A percentile compares a stretch with the other conserved stretches of the same genome.
phyloP scores from a whole-genome alignment of 2,113 vertebrate species.

The Psittacus erithacus region DNA sequence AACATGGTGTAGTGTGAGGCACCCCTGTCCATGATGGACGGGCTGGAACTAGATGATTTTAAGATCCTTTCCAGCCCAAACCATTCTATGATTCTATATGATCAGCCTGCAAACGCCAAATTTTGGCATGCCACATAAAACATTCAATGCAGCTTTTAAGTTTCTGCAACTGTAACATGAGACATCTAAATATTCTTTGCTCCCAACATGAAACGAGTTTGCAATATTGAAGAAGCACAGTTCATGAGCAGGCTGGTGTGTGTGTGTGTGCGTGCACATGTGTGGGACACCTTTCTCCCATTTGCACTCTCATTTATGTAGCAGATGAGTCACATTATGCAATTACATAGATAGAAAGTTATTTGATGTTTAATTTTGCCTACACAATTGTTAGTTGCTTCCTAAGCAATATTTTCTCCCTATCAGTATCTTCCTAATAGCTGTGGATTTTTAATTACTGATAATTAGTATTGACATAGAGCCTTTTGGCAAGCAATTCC shows the following conservation, averaged over 20 bases:
- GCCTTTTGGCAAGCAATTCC: slow-evolving; percentile 81
- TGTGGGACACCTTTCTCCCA: background rate
- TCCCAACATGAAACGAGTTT: background rate
- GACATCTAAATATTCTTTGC: background rate
- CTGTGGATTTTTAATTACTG: slow-evolving; percentile 82
- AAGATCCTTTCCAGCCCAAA: background rate
- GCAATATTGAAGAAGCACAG: background rate
- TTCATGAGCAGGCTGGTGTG: background rate
- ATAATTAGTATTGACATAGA: slow-evolving; percentile 87
- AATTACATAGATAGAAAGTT: slow-evolving; percentile 67
- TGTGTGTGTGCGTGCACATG: no score
- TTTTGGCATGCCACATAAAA: background rate
- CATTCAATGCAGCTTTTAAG: background rate
- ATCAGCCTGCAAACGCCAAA: background rate
- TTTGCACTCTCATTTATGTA: slow-evolving; percentile 15
- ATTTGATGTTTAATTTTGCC: slow-evolving; percentile 68
- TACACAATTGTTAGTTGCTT: slow-evolving; percentile 42
- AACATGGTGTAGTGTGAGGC: background rate
- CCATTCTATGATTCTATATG: background rate
- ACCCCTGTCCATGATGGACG: background rate
- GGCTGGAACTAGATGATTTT: background rate
- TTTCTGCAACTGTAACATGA: background rate
- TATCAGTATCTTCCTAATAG: slow-evolving; percentile 76
- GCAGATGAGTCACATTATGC: slow-evolving; percentile 38
- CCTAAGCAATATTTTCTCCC: slow-evolving; percentile 75